Percentiles rank a stretch among this genome's conserved stretches.
These are phyloP conservation scores for Pelobates cultripes DNA, from an alignment of 2,797 vertebrate genomes.

Conservation along the genomic window DNA sequence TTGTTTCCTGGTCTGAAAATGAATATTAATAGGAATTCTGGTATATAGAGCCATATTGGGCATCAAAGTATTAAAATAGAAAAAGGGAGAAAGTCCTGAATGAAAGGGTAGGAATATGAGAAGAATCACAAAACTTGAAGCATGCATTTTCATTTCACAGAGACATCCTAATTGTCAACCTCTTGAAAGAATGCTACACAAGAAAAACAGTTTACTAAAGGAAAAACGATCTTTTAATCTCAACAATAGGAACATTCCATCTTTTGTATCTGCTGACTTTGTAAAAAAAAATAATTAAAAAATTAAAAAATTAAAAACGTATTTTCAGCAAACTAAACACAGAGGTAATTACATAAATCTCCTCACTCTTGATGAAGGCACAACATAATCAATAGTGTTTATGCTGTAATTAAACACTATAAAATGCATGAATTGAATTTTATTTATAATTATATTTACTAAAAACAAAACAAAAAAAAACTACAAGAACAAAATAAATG, in stretches of 20 bases:
- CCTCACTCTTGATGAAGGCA: constrained; percentile 79
- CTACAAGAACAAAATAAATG: too few species aligned
- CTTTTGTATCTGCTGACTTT: constrained; percentile 80
- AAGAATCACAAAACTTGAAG: constrained; percentile 57
- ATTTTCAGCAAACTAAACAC: constrained; percentile 77
- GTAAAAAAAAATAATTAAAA: constrained; percentile 59
- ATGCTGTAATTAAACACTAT: constrained; percentile 58
- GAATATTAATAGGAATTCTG: constrained; percentile 29
- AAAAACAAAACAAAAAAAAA: too few species aligned
- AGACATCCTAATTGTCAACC: constrained; percentile 63
- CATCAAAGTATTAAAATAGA: constrained; percentile 47
- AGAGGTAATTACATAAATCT: constrained; percentile 82
- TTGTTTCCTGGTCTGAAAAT: constrained; percentile 31
- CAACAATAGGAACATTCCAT: constrained; percentile 73
- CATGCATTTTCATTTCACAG: constrained; percentile 57
- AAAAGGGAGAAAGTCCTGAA: constrained; percentile 51
- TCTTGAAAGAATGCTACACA: constrained; percentile 64
- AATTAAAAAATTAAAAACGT: constrained; percentile 65
- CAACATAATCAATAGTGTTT: constrained; percentile 75
- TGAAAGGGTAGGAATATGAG: constrained; percentile 57
- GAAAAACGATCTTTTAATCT: constrained; percentile 75
- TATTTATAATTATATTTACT: too few species aligned
- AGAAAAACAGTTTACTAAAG: constrained; percentile 67
- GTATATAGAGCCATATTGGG: constrained; percentile 39
- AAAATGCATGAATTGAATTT: too few species aligned